Percentiles rank a stretch among this genome's conserved stretches.
Conservation (phyloP, 2,888 invertebrate genomes). For the Perizoma affinitatum region DNA sequence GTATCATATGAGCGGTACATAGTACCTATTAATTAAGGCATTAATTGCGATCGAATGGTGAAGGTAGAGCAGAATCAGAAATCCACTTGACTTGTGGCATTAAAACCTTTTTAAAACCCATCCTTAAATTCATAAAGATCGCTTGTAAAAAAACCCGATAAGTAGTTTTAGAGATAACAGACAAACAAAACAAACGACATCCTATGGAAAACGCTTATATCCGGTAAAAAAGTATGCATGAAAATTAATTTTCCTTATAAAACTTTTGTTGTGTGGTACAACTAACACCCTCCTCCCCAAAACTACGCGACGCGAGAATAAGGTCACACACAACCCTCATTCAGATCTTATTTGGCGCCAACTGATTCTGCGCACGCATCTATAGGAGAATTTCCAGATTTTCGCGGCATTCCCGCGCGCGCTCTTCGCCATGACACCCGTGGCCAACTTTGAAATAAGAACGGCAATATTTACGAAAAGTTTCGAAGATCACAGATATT, state of each 20-base stretch:
- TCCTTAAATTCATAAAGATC: no score
- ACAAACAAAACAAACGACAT: no score
- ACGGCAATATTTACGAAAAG: conserved; percentile 38
- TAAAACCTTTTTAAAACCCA: no score
- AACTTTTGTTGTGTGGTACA: conserved; percentile 6
- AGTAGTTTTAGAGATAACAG: no score
- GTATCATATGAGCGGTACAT: neutral
- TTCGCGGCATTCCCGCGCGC: conserved; percentile 65
- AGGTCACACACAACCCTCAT: conserved; percentile 29
- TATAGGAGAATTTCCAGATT: conserved; percentile 51
- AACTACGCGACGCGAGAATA: conserved; percentile 26
- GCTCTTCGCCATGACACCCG: conserved; percentile 49
- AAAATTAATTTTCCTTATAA: neutral
- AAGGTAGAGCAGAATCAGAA: no score
- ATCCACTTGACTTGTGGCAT: no score
- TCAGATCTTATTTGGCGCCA: conserved; percentile 31
- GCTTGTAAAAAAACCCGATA: no score
- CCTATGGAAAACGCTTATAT: no score
- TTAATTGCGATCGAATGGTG: no score
- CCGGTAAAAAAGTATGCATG: no score
- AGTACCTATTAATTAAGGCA: no score
- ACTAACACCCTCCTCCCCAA: conserved; percentile 17
- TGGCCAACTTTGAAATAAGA: conserved; percentile 39
- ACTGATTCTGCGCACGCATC: conserved; percentile 49
- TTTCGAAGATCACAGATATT: conserved; percentile 12